These are phyloP conservation scores for Sthenelais limicola DNA, from an alignment of 2,888 invertebrate genomes.

Conservation along the genomic window DNA sequence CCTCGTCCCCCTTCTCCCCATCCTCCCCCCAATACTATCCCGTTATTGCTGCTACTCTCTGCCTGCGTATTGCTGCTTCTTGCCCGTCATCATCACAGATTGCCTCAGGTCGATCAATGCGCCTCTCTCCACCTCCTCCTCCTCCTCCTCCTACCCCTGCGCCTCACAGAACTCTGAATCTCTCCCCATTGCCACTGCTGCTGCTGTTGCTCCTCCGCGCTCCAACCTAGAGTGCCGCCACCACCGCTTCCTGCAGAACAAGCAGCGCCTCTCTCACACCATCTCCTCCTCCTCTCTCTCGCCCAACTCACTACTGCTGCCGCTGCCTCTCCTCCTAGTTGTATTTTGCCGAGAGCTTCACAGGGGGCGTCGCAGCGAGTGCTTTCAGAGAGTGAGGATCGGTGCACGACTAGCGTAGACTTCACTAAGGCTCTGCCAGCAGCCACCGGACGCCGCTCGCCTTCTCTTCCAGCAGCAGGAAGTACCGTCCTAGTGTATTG, in stretches of 20 bases:
- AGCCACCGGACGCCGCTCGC: too few species aligned
- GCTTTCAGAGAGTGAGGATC: too few species aligned
- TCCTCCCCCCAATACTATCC: too few species aligned
- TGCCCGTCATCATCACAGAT: too few species aligned
- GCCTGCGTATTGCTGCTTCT: too few species aligned
- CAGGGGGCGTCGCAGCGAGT: too few species aligned
- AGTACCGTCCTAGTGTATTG: conserved; percentile 31
- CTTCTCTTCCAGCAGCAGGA: not conserved
- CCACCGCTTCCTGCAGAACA: not conserved
- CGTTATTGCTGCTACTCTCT: too few species aligned
- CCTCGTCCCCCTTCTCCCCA: too few species aligned
- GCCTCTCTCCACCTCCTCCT: not conserved
- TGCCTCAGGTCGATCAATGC: too few species aligned
- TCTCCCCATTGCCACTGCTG: conserved; percentile 13
- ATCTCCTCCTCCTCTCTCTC: not conserved
- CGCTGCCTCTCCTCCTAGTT: conserved; percentile 1
- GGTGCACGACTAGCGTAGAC: too few species aligned
- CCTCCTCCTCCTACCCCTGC: not conserved
- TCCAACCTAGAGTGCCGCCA: not conserved
- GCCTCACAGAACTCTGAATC: not conserved
- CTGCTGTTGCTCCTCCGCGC: conserved; percentile 6
- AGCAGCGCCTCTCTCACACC: conserved; percentile 17
- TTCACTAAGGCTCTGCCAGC: too few species aligned
- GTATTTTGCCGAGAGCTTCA: too few species aligned
- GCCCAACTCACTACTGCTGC: conserved; percentile 1